These are phyloP conservation scores for Melitaea cinxia DNA, from an alignment of 1,140 invertebrate genomes.

Conservation along the genomic window DNA sequence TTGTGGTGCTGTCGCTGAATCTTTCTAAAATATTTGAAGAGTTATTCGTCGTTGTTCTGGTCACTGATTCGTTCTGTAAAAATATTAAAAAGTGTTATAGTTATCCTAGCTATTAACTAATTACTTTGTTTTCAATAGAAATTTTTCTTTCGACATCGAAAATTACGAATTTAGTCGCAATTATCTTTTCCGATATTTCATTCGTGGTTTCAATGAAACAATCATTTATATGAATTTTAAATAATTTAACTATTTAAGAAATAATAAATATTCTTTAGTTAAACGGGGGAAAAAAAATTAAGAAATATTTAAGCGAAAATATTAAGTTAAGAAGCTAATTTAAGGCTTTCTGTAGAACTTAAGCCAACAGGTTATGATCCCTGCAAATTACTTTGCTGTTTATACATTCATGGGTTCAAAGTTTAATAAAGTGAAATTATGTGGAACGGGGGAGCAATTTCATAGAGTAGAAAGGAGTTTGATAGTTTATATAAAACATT, in stretches of 20 bases:
- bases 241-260: too few species aligned
- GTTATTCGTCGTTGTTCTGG: constrained; percentile 44
- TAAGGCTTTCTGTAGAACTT: background rate
- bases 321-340: constrained; percentile 1
- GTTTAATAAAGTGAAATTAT: constrained; percentile 23
- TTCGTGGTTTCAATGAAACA: too few species aligned
- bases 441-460: background rate
- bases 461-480: background rate
- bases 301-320: background rate
- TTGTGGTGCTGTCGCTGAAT: constrained; percentile 42
- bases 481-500: background rate
- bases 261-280: too few species aligned
- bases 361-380: constrained; percentile 9
- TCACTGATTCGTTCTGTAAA: constrained; percentile 42
- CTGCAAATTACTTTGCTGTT: constrained; percentile 8
- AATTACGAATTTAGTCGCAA: too few species aligned
- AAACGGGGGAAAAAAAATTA: too few species aligned
- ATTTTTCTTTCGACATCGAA: too few species aligned
- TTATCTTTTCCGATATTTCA: too few species aligned
- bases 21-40: constrained; percentile 52
- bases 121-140: too few species aligned
- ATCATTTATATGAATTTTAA: too few species aligned
- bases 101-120: background rate
- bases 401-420: constrained; percentile 19
- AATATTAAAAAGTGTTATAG: background rate